phyloP scores from a whole-genome alignment of 2,797 vertebrate genomes.

The Eulemur mongoz region DNA sequence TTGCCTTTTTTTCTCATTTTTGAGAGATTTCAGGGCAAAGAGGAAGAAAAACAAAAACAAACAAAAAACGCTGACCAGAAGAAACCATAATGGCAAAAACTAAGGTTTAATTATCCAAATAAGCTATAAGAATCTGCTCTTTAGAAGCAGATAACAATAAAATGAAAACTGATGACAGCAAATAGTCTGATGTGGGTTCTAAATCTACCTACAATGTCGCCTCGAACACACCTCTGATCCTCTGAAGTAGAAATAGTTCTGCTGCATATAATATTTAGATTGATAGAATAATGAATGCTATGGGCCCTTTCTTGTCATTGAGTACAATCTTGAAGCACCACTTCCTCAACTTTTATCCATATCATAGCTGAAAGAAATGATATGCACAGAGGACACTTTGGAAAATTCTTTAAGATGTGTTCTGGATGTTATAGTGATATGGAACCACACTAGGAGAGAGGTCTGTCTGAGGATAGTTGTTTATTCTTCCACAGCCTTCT shows the following conservation, averaged over 20 bases:
- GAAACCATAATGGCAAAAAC: not conserved
- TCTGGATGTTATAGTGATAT: not conserved
- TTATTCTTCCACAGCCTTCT: not conserved
- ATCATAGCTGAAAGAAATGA: not conserved
- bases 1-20: not conserved
- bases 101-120: constrained; percentile 10
- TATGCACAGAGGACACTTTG: not conserved
- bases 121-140: not conserved
- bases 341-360: not conserved
- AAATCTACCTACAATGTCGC: not conserved
- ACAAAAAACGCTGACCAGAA: not conserved
- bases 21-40: constrained; percentile 44
- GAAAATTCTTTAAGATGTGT: not conserved
- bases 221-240: not conserved
- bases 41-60: not conserved
- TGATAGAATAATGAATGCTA: not conserved
- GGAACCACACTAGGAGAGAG: not conserved
- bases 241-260: not conserved
- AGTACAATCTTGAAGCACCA: not conserved
- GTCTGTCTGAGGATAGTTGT: not conserved
- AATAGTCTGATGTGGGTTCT: not conserved
- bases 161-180: not conserved
- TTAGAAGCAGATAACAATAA: not conserved
- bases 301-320: not conserved
- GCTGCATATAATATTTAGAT: not conserved